A percentile compares a stretch with the other conserved stretches of the same genome.
Conservation (phyloP, 2,797 vertebrate genomes). For the Danio jaintianensis region DNA sequence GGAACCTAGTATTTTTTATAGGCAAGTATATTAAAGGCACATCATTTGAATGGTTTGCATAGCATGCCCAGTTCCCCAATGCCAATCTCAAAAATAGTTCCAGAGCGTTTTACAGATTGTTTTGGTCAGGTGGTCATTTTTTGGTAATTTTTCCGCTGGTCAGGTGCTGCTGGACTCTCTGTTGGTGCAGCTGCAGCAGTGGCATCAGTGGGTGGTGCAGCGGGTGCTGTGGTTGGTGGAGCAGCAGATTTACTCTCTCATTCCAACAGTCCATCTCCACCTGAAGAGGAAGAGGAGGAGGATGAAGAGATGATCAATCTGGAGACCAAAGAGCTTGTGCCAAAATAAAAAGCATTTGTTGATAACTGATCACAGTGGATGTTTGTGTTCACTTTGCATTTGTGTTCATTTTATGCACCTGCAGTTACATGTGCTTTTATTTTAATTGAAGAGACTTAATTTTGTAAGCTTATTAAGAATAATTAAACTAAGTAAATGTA, state of each 20-base stretch:
- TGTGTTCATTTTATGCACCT: background rate
- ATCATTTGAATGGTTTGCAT: too few species aligned
- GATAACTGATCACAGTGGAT: background rate
- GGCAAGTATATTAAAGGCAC: too few species aligned
- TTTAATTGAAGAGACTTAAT: background rate
- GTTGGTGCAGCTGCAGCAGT: constrained; percentile 13
- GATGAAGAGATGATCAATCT: background rate
- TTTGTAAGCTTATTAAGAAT: background rate
- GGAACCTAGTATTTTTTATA: too few species aligned
- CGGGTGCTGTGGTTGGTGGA: constrained; percentile 37
- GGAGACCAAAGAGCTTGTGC: background rate
- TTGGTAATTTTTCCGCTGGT: too few species aligned
- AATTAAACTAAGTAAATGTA: background rate
- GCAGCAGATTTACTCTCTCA: background rate
- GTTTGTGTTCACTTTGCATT: background rate
- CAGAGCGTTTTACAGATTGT: background rate
- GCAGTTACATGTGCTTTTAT: background rate
- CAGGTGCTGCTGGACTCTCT: constrained; percentile 51
- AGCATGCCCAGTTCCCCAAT: too few species aligned
- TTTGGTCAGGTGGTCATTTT: too few species aligned
- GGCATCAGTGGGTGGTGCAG: constrained; percentile 33
- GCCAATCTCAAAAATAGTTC: background rate
- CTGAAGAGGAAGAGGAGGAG: background rate
- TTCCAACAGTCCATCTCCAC: background rate
- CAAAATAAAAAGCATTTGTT: background rate